Evolutionary conservation across 2,797 vertebrate genomes (phyloP).

Genomic region (Dendrocincla fuliginosa): DNA sequence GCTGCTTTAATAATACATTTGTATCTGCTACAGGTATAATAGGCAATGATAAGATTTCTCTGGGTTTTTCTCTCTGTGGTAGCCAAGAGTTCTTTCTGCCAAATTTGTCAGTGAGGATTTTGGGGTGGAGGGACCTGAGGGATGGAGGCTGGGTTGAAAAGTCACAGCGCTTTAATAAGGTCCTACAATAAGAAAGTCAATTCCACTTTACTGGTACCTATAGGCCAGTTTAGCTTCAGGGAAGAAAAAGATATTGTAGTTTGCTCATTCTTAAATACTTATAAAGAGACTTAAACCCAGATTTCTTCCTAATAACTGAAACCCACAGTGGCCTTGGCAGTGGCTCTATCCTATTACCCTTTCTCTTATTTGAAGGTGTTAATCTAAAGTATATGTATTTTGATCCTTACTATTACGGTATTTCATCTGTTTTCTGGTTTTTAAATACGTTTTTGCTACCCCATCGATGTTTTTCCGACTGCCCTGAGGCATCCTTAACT

Average conservation of each 20-base stretch:
- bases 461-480: slow-evolving; percentile 11
- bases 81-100: not conserved
- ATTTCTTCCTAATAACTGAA: not conserved
- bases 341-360: not conserved
- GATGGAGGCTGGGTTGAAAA: not conserved
- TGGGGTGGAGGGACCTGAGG: not conserved
- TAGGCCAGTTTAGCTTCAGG: slow-evolving; percentile 18
- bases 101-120: not conserved
- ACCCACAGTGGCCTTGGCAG: not conserved
- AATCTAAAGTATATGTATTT: not conserved
- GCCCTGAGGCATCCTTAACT: slow-evolving; percentile 50
- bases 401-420: not conserved
- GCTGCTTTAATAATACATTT: slow-evolving; percentile 39
- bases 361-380: slow-evolving; percentile 17
- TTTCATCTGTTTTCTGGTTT: slow-evolving; percentile 4
- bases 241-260: not conserved
- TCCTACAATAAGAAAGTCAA: not conserved
- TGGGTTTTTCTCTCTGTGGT: not conserved
- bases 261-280: slow-evolving; percentile 42
- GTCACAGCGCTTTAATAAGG: not conserved
- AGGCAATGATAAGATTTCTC: not conserved
- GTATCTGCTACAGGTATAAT: not conserved
- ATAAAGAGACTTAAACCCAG: not conserved
- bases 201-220: not conserved
- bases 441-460: not conserved